Evolutionary conservation across 1,140 invertebrate genomes (phyloP).

Genomic region (Drosophila nebulosa): DNA sequence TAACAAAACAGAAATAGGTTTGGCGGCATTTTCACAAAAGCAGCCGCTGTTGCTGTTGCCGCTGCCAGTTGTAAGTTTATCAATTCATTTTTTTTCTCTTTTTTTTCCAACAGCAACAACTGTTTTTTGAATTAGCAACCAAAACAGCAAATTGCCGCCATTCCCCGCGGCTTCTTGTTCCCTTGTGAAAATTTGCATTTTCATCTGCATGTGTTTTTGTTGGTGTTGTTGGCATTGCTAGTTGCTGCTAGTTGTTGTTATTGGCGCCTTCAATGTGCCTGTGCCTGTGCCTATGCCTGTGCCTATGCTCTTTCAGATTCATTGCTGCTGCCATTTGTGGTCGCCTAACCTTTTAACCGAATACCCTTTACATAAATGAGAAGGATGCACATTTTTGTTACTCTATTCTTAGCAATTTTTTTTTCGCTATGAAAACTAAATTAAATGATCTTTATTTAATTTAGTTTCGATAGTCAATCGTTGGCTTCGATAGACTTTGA

Average conservation of each 20-base stretch:
- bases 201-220: slow-evolving; percentile 44
- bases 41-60: slow-evolving; percentile 29
- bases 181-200: slow-evolving; percentile 77
- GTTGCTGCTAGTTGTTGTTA: slow-evolving; percentile 46
- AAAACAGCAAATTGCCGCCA: slow-evolving; percentile 67
- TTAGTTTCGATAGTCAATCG: too few relatives aligned
- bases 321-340: too few relatives aligned
- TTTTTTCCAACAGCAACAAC: slow-evolving; percentile 19
- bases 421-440: too few relatives aligned
- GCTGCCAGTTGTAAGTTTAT: slow-evolving; percentile 71
- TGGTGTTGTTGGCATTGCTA: slow-evolving; percentile 11
- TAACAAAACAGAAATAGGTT: slow-evolving; percentile 51
- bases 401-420: too few relatives aligned
- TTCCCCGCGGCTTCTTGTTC: slow-evolving; percentile 73
- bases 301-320: too few relatives aligned
- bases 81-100: slow-evolving; percentile 59
- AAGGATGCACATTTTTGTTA: too few relatives aligned
- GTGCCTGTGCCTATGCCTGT: slow-evolving; percentile 16
- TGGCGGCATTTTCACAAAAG: slow-evolving; percentile 76
- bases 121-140: slow-evolving; percentile 15
- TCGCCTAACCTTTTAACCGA: too few relatives aligned
- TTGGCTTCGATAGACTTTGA: too few relatives aligned
- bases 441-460: too few relatives aligned
- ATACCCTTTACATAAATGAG: too few relatives aligned
- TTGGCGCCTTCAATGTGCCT: slow-evolving; percentile 45